A percentile compares a stretch with the other conserved stretches of the same genome.
Evolutionary conservation across 2,797 vertebrate genomes (phyloP).

Genomic region (Coilia nasus): DNA sequence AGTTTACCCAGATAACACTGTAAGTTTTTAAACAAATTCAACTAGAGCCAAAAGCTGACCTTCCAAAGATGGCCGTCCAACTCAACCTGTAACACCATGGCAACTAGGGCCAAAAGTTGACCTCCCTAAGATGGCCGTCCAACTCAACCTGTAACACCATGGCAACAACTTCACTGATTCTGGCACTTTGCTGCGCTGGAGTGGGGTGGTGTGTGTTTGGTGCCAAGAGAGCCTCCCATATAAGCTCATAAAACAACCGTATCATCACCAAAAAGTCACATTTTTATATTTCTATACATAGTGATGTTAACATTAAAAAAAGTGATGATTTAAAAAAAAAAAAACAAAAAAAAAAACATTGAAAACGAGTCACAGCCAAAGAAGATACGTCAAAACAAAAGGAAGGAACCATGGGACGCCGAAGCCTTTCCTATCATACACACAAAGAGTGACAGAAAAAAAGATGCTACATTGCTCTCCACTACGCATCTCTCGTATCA

Average conservation of each 20-base stretch:
- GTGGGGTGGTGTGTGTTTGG: slow-evolving; percentile 49
- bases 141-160: background rate
- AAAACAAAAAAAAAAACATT: slow-evolving; percentile 23
- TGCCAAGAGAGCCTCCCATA: slow-evolving; percentile 67
- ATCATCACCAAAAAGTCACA: slow-evolving; percentile 74
- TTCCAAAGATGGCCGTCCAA: background rate
- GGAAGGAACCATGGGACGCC: background rate
- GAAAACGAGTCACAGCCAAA: slow-evolving; percentile 60
- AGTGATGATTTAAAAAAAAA: background rate
- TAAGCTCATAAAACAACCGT: slow-evolving; percentile 66
- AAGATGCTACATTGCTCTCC: slow-evolving; percentile 74
- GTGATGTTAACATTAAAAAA: slow-evolving; percentile 8
- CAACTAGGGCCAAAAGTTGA: background rate
- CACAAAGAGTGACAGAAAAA: slow-evolving; percentile 57
- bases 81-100: background rate
- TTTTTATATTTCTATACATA: slow-evolving; percentile 46
- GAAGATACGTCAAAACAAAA: slow-evolving; percentile 56
- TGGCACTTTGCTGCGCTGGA: slow-evolving; percentile 37
- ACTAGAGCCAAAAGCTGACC: background rate
- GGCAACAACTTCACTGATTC: slow-evolving; percentile 44
- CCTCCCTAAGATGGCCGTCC: background rate
- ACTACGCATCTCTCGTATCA: slow-evolving; percentile 50
- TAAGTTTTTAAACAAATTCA: too few species aligned
- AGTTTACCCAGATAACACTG: too few species aligned
- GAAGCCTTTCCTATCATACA: slow-evolving; percentile 52